phyloP scores from a whole-genome alignment of 2,888 invertebrate genomes.

The Lasius platythorax region DNA sequence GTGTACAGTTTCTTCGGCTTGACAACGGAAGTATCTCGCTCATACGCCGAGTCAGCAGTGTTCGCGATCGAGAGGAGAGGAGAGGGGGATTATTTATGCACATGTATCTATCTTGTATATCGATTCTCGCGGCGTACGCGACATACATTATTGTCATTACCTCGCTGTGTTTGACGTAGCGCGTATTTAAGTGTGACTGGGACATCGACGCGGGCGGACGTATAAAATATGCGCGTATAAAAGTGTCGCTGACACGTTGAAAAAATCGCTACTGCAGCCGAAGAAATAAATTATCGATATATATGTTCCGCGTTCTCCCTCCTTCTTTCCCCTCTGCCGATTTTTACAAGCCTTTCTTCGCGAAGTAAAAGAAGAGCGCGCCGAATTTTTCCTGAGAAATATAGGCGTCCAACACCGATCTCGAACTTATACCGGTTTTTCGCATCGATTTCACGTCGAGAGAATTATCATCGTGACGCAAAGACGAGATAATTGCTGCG shows the following conservation, averaged over 20 bases:
- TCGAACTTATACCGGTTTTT: neutral
- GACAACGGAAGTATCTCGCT: slow-evolving; percentile 18
- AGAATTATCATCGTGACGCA: slow-evolving; percentile 7
- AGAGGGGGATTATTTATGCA: slow-evolving; percentile 32
- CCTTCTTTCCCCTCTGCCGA: neutral
- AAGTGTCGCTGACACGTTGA: slow-evolving; percentile 69
- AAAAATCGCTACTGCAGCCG: slow-evolving; percentile 67
- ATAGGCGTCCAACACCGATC: neutral
- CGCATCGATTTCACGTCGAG: neutral
- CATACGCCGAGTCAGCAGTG: slow-evolving; percentile 11
- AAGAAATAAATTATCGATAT: slow-evolving; percentile 70
- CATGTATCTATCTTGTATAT: slow-evolving; percentile 38
- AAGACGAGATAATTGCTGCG: neutral
- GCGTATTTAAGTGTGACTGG: slow-evolving; percentile 39
- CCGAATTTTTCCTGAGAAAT: slow-evolving; percentile 8
- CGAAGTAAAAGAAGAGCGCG: slow-evolving; percentile 63
- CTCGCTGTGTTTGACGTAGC: slow-evolving; percentile 21
- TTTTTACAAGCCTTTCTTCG: slow-evolving; percentile 44
- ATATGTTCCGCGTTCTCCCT: slow-evolving; percentile 9
- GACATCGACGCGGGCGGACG: slow-evolving; percentile 20
- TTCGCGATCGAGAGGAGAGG: neutral
- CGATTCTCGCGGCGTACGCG: slow-evolving; percentile 31
- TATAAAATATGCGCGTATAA: slow-evolving; percentile 45
- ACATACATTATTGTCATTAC: slow-evolving; percentile 45
- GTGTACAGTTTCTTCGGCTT: neutral